These are phyloP conservation scores for Lomographa bimaculata DNA, from an alignment of 2,888 invertebrate genomes.

Conservation along the genomic window DNA sequence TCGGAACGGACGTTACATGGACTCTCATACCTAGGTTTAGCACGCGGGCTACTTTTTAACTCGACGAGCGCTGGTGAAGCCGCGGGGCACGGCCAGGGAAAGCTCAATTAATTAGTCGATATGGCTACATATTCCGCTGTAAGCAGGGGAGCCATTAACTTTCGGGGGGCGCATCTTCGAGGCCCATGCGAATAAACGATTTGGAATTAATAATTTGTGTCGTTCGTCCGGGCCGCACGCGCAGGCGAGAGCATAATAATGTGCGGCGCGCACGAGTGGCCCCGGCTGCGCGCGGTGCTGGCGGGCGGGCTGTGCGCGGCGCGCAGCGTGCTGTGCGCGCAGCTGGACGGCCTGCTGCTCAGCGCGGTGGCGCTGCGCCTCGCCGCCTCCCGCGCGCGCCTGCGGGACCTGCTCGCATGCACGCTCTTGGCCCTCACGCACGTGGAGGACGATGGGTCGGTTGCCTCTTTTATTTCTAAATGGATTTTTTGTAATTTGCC, in stretches of 20 bases:
- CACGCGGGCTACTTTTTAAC: too few relatives aligned
- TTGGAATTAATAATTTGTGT: too few relatives aligned
- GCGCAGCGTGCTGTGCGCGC: slow-evolving; percentile 75
- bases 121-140: too few relatives aligned
- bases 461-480: background rate
- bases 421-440: slow-evolving; percentile 80
- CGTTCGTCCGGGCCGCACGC: background rate
- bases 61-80: too few relatives aligned
- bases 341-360: slow-evolving; percentile 79
- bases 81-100: too few relatives aligned
- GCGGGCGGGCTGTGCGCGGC: slow-evolving; percentile 50
- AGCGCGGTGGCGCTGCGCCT: slow-evolving; percentile 87
- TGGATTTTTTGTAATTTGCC: too few relatives aligned
- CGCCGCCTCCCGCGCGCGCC: slow-evolving; percentile 77
- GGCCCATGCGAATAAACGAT: too few relatives aligned
- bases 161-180: too few relatives aligned
- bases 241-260: slow-evolving; percentile 94
- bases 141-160: too few relatives aligned
- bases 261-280: slow-evolving; percentile 73
- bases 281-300: slow-evolving; percentile 43
- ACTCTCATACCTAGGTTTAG: too few relatives aligned
- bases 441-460: slow-evolving; percentile 37
- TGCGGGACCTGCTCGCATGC: slow-evolving; percentile 80
- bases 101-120: too few relatives aligned
- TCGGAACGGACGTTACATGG: too few relatives aligned